phyloP scores from a whole-genome alignment of 2,888 invertebrate genomes.

The Furcula furcula region DNA sequence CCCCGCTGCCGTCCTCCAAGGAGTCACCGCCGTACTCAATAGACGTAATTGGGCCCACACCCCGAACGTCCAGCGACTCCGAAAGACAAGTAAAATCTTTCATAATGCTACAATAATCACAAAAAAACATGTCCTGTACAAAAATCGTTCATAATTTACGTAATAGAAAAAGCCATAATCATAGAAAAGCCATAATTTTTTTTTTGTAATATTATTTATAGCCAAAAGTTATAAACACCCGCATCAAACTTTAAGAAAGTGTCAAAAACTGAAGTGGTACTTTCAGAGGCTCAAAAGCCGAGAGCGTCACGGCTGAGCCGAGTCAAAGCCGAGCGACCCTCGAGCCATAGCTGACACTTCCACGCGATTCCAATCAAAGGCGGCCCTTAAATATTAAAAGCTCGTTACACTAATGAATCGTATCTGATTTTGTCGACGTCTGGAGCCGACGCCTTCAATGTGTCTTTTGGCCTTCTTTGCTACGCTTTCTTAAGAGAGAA shows the following conservation, averaged over 20 bases:
- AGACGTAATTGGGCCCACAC: too few species aligned
- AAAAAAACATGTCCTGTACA: too few species aligned
- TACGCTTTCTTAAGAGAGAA: constrained; percentile 45
- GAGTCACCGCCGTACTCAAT: too few species aligned
- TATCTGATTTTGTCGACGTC: constrained; percentile 75
- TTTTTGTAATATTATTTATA: not conserved
- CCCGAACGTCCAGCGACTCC: too few species aligned
- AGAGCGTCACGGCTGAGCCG: constrained; percentile 33
- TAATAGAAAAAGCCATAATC: too few species aligned
- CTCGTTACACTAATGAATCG: constrained; percentile 81
- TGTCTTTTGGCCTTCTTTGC: constrained; percentile 62
- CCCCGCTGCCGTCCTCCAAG: too few species aligned
- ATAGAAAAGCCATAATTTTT: too few species aligned
- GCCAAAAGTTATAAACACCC: constrained; percentile 8
- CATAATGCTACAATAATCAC: too few species aligned
- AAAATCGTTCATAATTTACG: too few species aligned
- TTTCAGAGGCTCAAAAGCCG: constrained; percentile 38
- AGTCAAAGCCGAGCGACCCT: constrained; percentile 47
- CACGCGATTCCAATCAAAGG: constrained; percentile 73
- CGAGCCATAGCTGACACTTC: constrained; percentile 62
- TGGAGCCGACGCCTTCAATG: constrained; percentile 51
- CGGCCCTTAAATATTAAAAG: constrained; percentile 75
- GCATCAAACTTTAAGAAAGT: constrained; percentile 36
- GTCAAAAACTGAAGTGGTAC: constrained; percentile 47
- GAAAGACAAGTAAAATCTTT: too few species aligned